Conservation (phyloP, 2,888 invertebrate genomes). For the Calliopum simillimum region DNA sequence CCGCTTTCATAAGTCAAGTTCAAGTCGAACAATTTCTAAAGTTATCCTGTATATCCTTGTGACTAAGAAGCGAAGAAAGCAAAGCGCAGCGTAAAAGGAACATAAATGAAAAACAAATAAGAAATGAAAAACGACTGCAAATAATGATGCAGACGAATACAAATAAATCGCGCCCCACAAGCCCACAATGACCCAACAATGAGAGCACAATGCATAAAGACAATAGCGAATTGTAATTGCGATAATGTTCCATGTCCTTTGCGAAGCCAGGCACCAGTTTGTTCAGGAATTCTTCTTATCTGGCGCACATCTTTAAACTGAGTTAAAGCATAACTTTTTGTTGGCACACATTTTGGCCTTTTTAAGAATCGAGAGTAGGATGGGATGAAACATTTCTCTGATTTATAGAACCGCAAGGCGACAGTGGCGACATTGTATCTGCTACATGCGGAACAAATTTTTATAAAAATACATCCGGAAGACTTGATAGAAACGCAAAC, state of each 20-base stretch:
- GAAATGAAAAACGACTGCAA: conserved; percentile 38
- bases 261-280: conserved; percentile 16
- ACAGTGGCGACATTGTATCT: conserved; percentile 29
- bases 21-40: conserved; percentile 23
- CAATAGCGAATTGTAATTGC: conserved; percentile 34
- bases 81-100: background rate
- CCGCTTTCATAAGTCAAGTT: conserved; percentile 39
- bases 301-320: conserved; percentile 23
- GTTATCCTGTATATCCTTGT: conserved; percentile 7
- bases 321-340: background rate
- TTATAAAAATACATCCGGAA: conserved; percentile 22
- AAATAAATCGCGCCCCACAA: conserved; percentile 24
- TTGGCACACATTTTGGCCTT: conserved; percentile 11
- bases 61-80: background rate
- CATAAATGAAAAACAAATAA: conserved; percentile 36
- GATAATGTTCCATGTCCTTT: conserved; percentile 23
- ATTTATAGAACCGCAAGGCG: conserved; percentile 32
- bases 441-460: conserved; percentile 31
- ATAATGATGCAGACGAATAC: conserved; percentile 38
- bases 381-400: conserved; percentile 12
- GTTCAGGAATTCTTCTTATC: conserved; percentile 26
- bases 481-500: background rate
- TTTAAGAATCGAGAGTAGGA: background rate
- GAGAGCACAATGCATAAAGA: background rate
- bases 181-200: background rate